A percentile compares a stretch with the other conserved stretches of the same genome.
Evolutionary conservation across 2,797 vertebrate species (phyloP).

Genomic region (Trematomus bernacchii): DNA sequence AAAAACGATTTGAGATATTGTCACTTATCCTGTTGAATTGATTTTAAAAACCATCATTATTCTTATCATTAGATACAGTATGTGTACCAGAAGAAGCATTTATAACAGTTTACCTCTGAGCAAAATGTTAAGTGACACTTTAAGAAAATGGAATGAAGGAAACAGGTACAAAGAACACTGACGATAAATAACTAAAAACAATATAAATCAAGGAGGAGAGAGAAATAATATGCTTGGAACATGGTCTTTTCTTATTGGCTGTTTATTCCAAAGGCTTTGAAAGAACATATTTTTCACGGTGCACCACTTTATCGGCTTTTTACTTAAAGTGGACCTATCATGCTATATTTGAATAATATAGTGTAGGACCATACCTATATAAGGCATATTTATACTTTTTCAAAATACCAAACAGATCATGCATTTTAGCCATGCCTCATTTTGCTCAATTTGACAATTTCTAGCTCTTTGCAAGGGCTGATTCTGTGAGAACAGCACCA

Average conservation of each 20-base stretch:
- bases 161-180: neutral
- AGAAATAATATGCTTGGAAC: conserved; percentile 27
- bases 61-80: conserved; percentile 11
- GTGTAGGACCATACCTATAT: too few species aligned
- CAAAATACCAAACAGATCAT: too few species aligned
- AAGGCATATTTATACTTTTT: too few species aligned
- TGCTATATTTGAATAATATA: too few species aligned
- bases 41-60: conserved; percentile 21
- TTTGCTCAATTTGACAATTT: too few species aligned
- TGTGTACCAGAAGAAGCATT: conserved; percentile 2
- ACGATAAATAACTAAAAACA: conserved; percentile 7
- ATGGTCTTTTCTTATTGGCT: conserved; percentile 31
- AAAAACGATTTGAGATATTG: conserved; percentile 7
- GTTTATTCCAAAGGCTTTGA: conserved; percentile 30
- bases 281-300: conserved; percentile 21
- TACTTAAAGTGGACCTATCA: too few species aligned
- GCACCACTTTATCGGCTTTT: conserved; percentile 12
- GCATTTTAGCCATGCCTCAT: too few species aligned
- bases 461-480: too few species aligned
- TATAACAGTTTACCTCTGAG: conserved; percentile 13
- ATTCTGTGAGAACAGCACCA: too few species aligned
- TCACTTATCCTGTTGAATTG: neutral
- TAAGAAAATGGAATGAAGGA: conserved; percentile 10
- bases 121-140: conserved; percentile 5
- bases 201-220: conserved; percentile 19